Evolutionary conservation across 2,797 vertebrate species (phyloP).

Genomic region (Myotis findleyi): DNA sequence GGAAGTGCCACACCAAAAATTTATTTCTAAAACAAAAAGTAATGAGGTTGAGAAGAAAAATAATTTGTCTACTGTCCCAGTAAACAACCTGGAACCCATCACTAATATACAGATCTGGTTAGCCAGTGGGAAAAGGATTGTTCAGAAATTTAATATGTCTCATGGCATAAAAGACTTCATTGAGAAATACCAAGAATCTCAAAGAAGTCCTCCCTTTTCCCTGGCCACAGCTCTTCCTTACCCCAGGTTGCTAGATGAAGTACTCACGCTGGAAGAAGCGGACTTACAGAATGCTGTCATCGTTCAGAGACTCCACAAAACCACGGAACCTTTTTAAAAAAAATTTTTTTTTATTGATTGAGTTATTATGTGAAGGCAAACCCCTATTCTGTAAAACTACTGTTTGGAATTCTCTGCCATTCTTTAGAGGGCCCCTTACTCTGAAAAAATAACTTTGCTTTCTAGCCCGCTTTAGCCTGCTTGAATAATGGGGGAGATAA

Average conservation of each 20-base stretch:
- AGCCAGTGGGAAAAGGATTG: conserved; percentile 94
- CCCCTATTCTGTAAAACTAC: no score
- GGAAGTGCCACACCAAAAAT: conserved; percentile 96
- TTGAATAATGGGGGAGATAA: no score
- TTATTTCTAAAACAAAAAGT: conserved; percentile 92
- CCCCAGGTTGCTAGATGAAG: conserved; percentile 90
- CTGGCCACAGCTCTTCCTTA: conserved; percentile 93
- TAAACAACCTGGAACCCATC: conserved; percentile 93
- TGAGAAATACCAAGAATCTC: conserved; percentile 89
- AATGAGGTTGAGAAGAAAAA: conserved; percentile 87
- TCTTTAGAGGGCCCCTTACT: no score
- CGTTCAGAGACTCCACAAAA: conserved; percentile 93
- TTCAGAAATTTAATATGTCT: conserved; percentile 96
- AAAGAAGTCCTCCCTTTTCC: conserved; percentile 89
- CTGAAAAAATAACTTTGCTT: no score
- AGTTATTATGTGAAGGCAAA: no score
- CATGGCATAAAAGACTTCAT: conserved; percentile 96
- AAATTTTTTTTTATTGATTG: no score
- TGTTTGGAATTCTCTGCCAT: no score
- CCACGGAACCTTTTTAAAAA: conserved; percentile 83
- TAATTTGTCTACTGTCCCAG: conserved; percentile 89
- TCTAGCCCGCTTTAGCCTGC: no score
- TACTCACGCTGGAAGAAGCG: conserved; percentile 92
- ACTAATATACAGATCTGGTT: conserved; percentile 97
- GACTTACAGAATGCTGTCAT: conserved; percentile 94